Evolutionary conservation across 92 coral and sea anemone species (phyloP).

Genomic region (Palythoa caribaeorum): DNA sequence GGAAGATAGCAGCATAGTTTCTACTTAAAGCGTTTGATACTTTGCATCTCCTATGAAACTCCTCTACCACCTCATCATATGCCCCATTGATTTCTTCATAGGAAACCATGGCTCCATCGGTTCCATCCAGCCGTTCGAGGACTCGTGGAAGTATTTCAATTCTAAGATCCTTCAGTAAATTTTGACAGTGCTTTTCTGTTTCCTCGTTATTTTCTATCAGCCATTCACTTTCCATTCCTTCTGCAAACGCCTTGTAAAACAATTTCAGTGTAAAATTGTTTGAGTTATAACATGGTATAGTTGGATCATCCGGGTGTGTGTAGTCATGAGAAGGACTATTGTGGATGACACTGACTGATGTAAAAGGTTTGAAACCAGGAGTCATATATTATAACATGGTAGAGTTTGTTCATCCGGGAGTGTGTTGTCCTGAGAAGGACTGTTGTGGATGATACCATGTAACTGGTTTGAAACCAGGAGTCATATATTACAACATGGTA

Average conservation of each 20-base stretch:
- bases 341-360: too few species aligned
- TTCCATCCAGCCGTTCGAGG: slow-evolving; percentile 34
- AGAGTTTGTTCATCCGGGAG: too few species aligned
- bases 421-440: too few species aligned
- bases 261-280: not conserved
- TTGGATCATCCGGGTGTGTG: too few species aligned
- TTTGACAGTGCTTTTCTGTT: slow-evolving; percentile 36
- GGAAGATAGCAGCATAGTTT: slow-evolving; percentile 37
- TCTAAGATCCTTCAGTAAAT: slow-evolving; percentile 30
- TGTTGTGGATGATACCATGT: too few species aligned
- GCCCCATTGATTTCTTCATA: slow-evolving; percentile 35
- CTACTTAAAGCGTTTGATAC: slow-evolving; percentile 13
- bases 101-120: slow-evolving; percentile 27
- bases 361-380: too few species aligned
- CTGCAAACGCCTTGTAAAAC: not conserved
- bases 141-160: slow-evolving; percentile 43
- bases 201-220: slow-evolving; percentile 24
- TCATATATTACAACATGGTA: too few species aligned
- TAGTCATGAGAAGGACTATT: too few species aligned
- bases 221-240: slow-evolving; percentile 36
- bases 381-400: too few species aligned
- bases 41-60: not conserved
- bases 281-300: too few species aligned
- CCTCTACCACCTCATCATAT: not conserved
- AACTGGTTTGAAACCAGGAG: too few species aligned